Evolutionary conservation across 1,140 invertebrate genomes (phyloP), one percentile per base, ranked within the genome.

Genomic region (Pomacea maculata): DNA sequence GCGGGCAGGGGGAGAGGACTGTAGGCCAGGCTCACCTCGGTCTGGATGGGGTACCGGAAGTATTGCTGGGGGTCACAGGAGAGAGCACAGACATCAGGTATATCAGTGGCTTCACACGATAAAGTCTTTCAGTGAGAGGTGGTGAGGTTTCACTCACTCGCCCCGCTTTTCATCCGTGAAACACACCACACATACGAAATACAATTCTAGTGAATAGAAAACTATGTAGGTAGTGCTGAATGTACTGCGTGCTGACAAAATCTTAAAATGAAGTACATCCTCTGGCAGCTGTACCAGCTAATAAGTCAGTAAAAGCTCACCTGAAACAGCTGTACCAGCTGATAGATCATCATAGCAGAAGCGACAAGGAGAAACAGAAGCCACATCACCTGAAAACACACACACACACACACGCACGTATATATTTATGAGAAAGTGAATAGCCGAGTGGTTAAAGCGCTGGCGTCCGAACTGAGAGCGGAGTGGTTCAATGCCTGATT

Each of bases 1-100:
- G 75, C 63, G 17, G 75, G 75, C 61, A 77, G 75, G 54, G 75
- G 21, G 34, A 77, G 29, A 61, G 75, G 75, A 52, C 63, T 77
- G 75, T 68, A 77, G 34, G n/a, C 54, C 6, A 77, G 64, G 29
- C 67, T 67, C 25, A 77, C 75, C 19, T 63, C 52, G 3, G 75
- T 77, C 63, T 65, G 64, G 25, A 63, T 57, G 25, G 57, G 61
- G 15, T 8, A 68, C 0, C 34, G 54, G 29, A 67, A 67, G 75
- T 67, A 77, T 52, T 77, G 34, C 75, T 77, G 15, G 15, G n/a
- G 11, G 74, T 4, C 1, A 9, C 4, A 4, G 8, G 15, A 61
- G 8, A 61, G 57, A 61, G 57, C 3, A 61, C 57, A 61, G 57
- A 45, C 34, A 6, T 45, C 34, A 45, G 34, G 34, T 25, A 25